Evolutionary conservation across 2,888 invertebrate species (phyloP), one percentile per base, ranked within the genome.

Genomic region (Masnerella sp.): DNA sequence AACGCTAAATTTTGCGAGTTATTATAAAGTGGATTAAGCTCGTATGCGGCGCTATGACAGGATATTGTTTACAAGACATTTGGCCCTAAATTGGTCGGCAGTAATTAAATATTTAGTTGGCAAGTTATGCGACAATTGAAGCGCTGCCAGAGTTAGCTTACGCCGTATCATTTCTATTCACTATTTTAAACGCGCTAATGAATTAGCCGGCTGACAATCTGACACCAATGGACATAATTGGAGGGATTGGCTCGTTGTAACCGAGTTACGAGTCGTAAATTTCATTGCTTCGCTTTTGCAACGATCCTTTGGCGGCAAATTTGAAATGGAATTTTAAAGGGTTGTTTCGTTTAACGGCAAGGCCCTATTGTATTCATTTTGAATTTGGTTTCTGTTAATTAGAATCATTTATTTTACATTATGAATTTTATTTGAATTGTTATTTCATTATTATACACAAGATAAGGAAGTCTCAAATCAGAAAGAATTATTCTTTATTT

Each of bases 141-240:
- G 42, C 11, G 17, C 40, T 14, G 1, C 14, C 45, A 12, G 28
- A 11, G 15, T 20, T 58, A 28, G 30, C 28, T 64, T 49, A 51
- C 51, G 11, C 51, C 17, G 43, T 58, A 64, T 64, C 51, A 64
- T 71, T 70, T 58, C 32, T 45, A 56, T 54, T 42, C 56, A 70
- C 49, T 56, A 70, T 64, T 70, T 70, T 56, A 49, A 62, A 49
- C 38, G 32, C 7, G n/a, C 62, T 40, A 58, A 70, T 70, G 70
- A 70, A 56, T 58, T 54, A 28, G 7, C 34, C 18, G 20, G 0
- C 14, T 51, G 69, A 56, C 69, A 64, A 51, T 43, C 34, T 64
- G 58, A 56, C 47, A 51, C 43, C 28, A 5, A 49, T 70, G 47
- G 70, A 64, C 62, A 58, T 70, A 62, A 70, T 70, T 70, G 18